Base-by-base conservation (phyloP, 2,113 vertebrate species). In the Nasalis larvatus region DNA sequence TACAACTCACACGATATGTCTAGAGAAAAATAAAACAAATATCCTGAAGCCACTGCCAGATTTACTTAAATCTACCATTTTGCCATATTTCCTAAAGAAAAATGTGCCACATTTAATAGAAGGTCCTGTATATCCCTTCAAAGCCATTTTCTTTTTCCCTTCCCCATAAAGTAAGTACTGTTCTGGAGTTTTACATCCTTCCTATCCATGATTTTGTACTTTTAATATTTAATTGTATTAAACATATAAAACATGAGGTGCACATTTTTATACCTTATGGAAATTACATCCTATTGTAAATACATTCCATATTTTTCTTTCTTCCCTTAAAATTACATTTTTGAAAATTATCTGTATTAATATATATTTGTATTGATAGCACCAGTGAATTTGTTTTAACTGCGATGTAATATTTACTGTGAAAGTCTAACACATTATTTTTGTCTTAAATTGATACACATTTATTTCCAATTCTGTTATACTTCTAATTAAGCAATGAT, bases 21-120 rank as follows among this genome's bases (percentile, higher is more conserved):
- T 74, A 74, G 40, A 95, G 23, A 84, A 87, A 73, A 95, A 83
- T 58, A 60, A 80, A 92, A 89, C 27, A 78, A 96, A 66, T 40
- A 35, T 3, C 6, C 4, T 68, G 11, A 40, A 93, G 30, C 0
- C 71, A 63, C 27, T 69, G n/a, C 10, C 32, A 91, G 14, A 27
- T 93, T 95, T 86, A 90, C 30, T 82, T 92, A 86, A 89, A 92
- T 68, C 35, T 93, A 77, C 5, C 23, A 84, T 47, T 80, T 93
- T 68, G 13, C 5, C 42, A 37, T 56, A 47, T n/a, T 84, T 32
- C 77, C 27, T 73, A 27, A 56, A 77, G 9, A 80, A 88, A 96
- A 83, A 40, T 7, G 27, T 32, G 68, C 12, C 14, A n/a, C 32
- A 82, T 86, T 89, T 83, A 52, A 7, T 42, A 49, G 12, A 76